Conservation (phyloP, 2,797 vertebrate genomes). For the Macropodus opercularis region DNA sequence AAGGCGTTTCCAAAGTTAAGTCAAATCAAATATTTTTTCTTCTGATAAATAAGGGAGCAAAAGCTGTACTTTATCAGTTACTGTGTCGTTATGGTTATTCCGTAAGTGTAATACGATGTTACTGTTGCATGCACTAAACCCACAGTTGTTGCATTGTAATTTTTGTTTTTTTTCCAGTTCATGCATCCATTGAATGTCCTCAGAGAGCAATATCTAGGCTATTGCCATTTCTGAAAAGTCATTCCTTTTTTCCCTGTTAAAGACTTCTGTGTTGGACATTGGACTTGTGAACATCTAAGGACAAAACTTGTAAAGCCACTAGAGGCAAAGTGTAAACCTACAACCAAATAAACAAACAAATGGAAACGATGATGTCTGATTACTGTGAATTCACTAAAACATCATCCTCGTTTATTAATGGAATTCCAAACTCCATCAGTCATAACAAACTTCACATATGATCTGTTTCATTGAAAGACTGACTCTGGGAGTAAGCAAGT, state of each 20-base stretch:
- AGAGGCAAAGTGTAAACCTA: background rate
- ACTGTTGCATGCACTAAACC: background rate
- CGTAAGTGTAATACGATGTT: background rate
- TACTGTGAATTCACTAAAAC: background rate
- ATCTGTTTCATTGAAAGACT: background rate
- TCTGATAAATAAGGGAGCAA: background rate
- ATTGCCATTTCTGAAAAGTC: no score
- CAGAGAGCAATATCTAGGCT: no score
- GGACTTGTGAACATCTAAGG: background rate
- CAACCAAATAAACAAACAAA: background rate
- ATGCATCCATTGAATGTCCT: no score
- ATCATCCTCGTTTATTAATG: background rate
- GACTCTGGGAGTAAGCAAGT: constrained; percentile 4
- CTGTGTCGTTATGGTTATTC: background rate
- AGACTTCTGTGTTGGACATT: background rate
- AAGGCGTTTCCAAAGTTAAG: background rate
- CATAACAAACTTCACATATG: background rate
- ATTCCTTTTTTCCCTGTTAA: background rate
- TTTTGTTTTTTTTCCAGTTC: background rate
- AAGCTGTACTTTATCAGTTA: background rate
- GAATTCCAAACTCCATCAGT: background rate
- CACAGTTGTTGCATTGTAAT: background rate
- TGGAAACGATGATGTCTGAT: background rate
- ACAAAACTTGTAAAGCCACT: background rate
- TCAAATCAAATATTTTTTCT: background rate